Base-by-base conservation (phyloP, 1,140 invertebrate species). In the Brachionus rotundiformis region DNA sequence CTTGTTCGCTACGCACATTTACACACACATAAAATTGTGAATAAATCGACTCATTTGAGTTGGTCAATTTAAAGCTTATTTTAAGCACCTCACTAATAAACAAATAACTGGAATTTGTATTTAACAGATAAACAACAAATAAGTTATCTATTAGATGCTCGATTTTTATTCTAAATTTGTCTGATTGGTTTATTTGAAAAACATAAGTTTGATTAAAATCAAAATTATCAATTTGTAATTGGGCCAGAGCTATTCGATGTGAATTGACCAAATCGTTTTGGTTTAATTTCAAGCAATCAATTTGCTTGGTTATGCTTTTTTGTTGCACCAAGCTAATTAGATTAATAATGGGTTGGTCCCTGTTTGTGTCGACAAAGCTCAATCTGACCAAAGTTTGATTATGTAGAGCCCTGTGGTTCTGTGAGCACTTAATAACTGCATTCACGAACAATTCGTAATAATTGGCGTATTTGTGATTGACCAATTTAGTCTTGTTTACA, bases 91-190 rank as follows among this genome's bases (percentile, higher is more conserved):
- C 68, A 16, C 36, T 73, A 7, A 73, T 2, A 27, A 31, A 73
- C 25, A 19, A 19, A 19, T n/a, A 31, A 11, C 2, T 25, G n/a
- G 0, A 0, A 11, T 4, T 44, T 44, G 68, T 44, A n/a, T 73
- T 44, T 2, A 25, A 4, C 33, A 73, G 27, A 73, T 73, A 73
- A 19, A 73, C 39, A 25, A 73, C 25, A 11, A 73, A 73, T 27
- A 73, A 73, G 25, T 73, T 73, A 47, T 73, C 68, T 11, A 73
- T 44, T 44, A 73, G 25, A 44, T 73, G 25, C 13, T 73, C 68
- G 8, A 73, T 44, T 73, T 73, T 73, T 6, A 73, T 10, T 0
- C 10, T 23, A 44, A 73, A 25, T 13, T 29, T 31, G 23, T 29
- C 27, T 11, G 68, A 25, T 44, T 41, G 16, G 25, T 16, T 27